Evolutionary conservation across 64 coral and sea anemone genomes (phyloP), one percentile per base, ranked within the genome.

Genomic region (Astreopora myriophthalma): DNA sequence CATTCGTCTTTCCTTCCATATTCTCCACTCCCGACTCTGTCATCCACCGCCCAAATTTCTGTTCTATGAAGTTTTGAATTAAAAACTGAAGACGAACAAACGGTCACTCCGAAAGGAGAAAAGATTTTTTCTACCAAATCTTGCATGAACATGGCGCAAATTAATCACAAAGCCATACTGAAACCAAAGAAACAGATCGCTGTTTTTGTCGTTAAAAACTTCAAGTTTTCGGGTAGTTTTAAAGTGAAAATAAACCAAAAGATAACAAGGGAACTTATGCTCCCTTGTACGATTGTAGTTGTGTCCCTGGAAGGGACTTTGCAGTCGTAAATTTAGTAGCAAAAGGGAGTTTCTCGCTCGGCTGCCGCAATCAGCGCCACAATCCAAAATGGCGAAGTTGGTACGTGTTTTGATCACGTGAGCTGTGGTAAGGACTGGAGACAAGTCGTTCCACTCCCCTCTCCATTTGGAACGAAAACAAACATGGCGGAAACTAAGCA

Each of bases 91-190:
- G 73, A 76, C 40, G 48, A 65, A 87, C 19, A 75, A 74, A 83
- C 91, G 68, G 48, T 87, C 80, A 79, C 95, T 96, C 95, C 95
- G 66, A 94, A n/a, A 73, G 95, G 95, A 96, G 95, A 96, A 86
- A 94, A 85, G 4, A 80, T 78, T 83, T 96, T 73, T 89, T 96
- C 79, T 34, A 65, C 63, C 79, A 88, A 76, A 85, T 96, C 79
- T 79, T 85, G 65, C 95, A 90, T 96, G 73, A 94, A 79, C 95
- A 96, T 96, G 95, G 92, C 95, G 79, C 74, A 85, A 72, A 76
- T 83, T 73, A 78, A 33, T 85, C 79, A 92, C 27, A 90, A 93
- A 90, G 87, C 95, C 95, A 96, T 96, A 96, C 16, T 96, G 87
- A 89, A 88, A 90, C 68, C 79, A 87, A 73, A 33, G 58, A 28